phyloP scores from a whole-genome alignment of 1,140 invertebrate species.

The Rhopalosiphum maidis region DNA sequence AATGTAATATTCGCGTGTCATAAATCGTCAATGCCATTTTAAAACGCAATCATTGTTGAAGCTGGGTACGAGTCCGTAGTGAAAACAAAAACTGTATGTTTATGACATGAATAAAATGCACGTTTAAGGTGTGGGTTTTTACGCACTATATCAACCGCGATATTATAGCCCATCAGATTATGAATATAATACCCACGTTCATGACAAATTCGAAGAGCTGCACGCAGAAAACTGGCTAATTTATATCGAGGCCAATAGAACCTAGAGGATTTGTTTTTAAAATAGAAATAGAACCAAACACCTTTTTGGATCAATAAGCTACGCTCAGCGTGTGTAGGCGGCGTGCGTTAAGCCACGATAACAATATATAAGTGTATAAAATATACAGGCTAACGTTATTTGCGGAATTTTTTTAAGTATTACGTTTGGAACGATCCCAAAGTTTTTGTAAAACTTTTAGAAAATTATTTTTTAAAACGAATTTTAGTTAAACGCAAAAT shows the following conservation, averaged over 20 bases:
- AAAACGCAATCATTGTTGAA: not conserved
- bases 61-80: not conserved
- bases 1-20: not conserved
- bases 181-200: constrained; percentile 34
- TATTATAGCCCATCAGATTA: constrained; percentile 51
- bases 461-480: not conserved
- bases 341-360: not conserved
- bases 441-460: not conserved
- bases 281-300: constrained; percentile 50
- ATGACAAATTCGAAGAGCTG: constrained; percentile 39
- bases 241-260: constrained; percentile 57
- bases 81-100: constrained; percentile 6
- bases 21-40: constrained; percentile 29
- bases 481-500: not conserved
- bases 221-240: constrained; percentile 38
- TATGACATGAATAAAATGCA: constrained; percentile 21
- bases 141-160: not conserved
- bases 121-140: constrained; percentile 20
- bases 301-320: constrained; percentile 45
- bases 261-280: constrained; percentile 40
- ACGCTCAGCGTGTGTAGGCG: not conserved
- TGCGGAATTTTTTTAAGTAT: not conserved
- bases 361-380: constrained; percentile 14
- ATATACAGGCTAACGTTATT: constrained; percentile 39
- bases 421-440: constrained; percentile 25